Conservation (phyloP, 2,888 invertebrate species). For the Euplexia lucipara region DNA sequence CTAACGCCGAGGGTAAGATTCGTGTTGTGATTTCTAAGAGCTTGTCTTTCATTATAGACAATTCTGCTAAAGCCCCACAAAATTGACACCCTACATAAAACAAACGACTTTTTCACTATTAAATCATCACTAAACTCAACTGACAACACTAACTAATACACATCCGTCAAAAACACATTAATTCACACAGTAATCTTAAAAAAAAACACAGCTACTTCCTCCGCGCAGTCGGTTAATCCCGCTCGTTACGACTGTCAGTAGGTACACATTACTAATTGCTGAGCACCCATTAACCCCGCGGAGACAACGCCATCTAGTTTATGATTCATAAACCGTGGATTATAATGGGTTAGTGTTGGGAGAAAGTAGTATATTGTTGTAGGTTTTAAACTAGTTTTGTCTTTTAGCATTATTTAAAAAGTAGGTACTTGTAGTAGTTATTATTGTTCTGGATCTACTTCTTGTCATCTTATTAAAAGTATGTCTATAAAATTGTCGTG, state of each 20-base stretch:
- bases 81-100: not conserved
- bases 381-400: too few species aligned
- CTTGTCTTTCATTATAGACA: too few species aligned
- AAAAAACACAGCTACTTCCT: slow-evolving; percentile 60
- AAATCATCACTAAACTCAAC: slow-evolving; percentile 36
- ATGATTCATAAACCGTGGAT: slow-evolving; percentile 52
- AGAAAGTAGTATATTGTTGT: not conserved
- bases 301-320: slow-evolving; percentile 52
- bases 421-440: too few species aligned
- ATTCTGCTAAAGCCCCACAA: too few species aligned
- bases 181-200: slow-evolving; percentile 53
- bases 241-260: slow-evolving; percentile 36
- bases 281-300: slow-evolving; percentile 45
- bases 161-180: slow-evolving; percentile 38
- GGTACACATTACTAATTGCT: slow-evolving; percentile 59
- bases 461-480: too few species aligned
- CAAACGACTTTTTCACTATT: not conserved
- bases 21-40: too few species aligned
- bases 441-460: too few species aligned
- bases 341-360: slow-evolving; percentile 14
- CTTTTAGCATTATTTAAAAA: too few species aligned
- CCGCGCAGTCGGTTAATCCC: slow-evolving; percentile 42
- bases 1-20: too few species aligned
- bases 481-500: too few species aligned
- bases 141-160: slow-evolving; percentile 18